A percentile compares a stretch with the other conserved stretches of the same genome.
Conservation (phyloP, 2,797 vertebrate species). For the Mormyrops boulengeri region DNA sequence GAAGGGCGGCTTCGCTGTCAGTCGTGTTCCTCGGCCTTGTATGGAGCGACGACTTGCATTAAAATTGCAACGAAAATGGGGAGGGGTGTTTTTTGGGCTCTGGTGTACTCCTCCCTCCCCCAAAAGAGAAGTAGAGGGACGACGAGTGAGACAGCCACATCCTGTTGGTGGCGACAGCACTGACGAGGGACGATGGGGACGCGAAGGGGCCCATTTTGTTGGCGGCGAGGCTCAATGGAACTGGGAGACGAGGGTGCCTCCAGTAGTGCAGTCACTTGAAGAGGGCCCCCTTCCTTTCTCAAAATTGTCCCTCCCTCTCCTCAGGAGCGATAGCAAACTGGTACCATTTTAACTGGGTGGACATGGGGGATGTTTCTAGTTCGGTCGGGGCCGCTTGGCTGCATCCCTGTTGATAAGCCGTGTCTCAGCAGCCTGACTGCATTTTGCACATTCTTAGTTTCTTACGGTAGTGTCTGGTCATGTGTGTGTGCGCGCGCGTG, state of each 20-base stretch:
- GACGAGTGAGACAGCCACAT: constrained; percentile 23
- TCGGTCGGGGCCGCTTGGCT: neutral
- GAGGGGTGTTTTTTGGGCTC: constrained; percentile 32
- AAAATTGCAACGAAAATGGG: constrained; percentile 10
- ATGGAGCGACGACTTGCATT: neutral
- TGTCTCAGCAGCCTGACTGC: neutral
- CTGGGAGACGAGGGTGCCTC: constrained; percentile 5
- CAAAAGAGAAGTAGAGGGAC: constrained; percentile 11
- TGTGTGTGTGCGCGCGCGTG: neutral
- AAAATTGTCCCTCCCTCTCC: neutral
- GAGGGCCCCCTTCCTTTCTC: neutral
- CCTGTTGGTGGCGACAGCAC: constrained; percentile 12
- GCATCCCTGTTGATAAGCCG: neutral
- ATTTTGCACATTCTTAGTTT: neutral
- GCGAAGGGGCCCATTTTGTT: neutral
- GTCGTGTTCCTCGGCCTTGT: neutral
- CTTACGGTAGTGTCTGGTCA: neutral
- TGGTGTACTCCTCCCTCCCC: constrained; percentile 18
- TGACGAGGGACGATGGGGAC: constrained; percentile 23
- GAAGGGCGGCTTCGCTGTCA: neutral
- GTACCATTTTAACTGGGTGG: neutral
- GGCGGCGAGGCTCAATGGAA: neutral
- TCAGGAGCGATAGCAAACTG: constrained; percentile 4
- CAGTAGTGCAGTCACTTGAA: neutral
- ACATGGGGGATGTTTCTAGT: neutral